Percentiles rank a stretch among this genome's conserved stretches.
phyloP scores from a whole-genome alignment of 2,797 vertebrate genomes.

The Graptemys geographica region DNA sequence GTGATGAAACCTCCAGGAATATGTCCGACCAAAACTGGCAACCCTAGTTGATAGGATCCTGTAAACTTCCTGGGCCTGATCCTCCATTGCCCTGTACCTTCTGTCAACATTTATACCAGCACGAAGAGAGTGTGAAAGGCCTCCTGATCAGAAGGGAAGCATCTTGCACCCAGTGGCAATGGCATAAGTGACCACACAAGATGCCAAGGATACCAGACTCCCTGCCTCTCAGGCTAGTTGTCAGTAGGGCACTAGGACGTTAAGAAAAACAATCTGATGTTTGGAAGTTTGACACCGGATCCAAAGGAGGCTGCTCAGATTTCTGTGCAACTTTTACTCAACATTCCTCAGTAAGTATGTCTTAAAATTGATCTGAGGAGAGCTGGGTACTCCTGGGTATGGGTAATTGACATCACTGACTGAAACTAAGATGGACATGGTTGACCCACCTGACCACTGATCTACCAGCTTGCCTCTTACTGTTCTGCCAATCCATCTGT shows the following conservation, averaged over 20 bases:
- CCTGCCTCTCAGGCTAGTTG: rapidly evolving
- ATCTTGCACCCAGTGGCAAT: conserved; percentile 17
- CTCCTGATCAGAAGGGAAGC: neutral
- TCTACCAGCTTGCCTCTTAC: neutral
- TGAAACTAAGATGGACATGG: rapidly evolving
- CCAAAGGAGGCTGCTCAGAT: neutral
- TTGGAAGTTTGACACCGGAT: neutral
- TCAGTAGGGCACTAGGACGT: neutral
- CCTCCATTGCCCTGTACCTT: conserved; percentile 1
- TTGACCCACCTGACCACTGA: rapidly evolving
- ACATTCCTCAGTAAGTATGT: rapidly evolving
- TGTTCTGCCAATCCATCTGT: neutral
- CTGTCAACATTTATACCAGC: conserved; percentile 10
- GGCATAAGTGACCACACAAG: conserved; percentile 43
- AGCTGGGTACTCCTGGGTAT: neutral
- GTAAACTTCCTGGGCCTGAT: neutral
- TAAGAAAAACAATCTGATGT: neutral
- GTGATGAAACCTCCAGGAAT: neutral
- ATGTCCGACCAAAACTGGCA: neutral
- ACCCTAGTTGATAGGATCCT: neutral
- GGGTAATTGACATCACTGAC: rapidly evolving
- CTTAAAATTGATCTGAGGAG: neutral
- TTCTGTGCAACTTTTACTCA: neutral
- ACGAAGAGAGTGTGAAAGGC: rapidly evolving
- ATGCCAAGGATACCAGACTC: conserved; percentile 2